Conservation (phyloP, 2,797 vertebrate genomes). For the Acipenser transmontanus region DNA sequence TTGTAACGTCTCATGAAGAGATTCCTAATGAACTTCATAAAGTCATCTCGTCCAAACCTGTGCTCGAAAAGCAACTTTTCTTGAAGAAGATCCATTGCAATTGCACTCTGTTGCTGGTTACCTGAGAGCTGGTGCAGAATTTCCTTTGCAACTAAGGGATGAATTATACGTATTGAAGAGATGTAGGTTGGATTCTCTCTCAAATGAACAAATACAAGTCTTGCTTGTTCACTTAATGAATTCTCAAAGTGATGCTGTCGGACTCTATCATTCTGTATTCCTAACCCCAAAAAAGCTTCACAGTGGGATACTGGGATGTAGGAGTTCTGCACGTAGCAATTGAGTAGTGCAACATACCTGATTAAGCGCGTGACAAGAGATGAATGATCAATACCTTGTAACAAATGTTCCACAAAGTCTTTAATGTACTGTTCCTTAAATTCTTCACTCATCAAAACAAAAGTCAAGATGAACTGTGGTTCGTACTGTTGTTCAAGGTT, state of each 20-base stretch:
- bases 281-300: slow-evolving; percentile 60
- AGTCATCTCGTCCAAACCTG: slow-evolving; percentile 65
- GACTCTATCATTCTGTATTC: slow-evolving; percentile 34
- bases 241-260: slow-evolving; percentile 51
- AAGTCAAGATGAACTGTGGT: slow-evolving; percentile 63
- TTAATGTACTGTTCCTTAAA: slow-evolving; percentile 53
- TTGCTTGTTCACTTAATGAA: slow-evolving; percentile 57
- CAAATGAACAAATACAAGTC: slow-evolving; percentile 68
- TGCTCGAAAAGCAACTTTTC: slow-evolving; percentile 63
- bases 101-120: slow-evolving; percentile 48
- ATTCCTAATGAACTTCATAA: slow-evolving; percentile 57
- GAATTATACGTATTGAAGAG: slow-evolving; percentile 65
- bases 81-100: slow-evolving; percentile 58
- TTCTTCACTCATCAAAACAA: slow-evolving; percentile 71
- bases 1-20: slow-evolving; percentile 63
- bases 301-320: slow-evolving; percentile 74
- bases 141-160: slow-evolving; percentile 70
- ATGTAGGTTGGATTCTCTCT: slow-evolving; percentile 63
- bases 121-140: slow-evolving; percentile 64
- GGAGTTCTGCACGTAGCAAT: slow-evolving; percentile 68
- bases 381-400: slow-evolving; percentile 53
- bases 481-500: slow-evolving; percentile 43
- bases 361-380: slow-evolving; percentile 56
- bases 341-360: slow-evolving; percentile 68
- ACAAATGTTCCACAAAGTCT: slow-evolving; percentile 56